phyloP scores from a whole-genome alignment of 2,888 invertebrate genomes.

The Gandaritis pyraliata region DNA sequence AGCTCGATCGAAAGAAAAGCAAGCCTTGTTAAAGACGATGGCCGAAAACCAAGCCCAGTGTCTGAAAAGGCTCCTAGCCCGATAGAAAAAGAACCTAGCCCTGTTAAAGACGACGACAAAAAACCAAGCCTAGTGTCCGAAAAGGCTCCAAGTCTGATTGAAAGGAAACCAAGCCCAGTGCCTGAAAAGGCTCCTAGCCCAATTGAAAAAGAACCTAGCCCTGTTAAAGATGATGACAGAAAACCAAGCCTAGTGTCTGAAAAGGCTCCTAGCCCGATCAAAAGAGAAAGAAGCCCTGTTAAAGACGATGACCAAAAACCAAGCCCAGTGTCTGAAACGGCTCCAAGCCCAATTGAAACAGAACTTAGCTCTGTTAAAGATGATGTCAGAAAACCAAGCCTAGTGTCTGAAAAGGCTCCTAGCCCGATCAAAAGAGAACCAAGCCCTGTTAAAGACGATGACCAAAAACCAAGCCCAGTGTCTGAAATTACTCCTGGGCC shows the following conservation, averaged over 20 bases:
- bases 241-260: too few species aligned
- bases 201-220: conserved; percentile 30
- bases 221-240: conserved; percentile 4
- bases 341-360: conserved; percentile 13
- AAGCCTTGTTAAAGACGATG: conserved; percentile 1
- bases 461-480: conserved; percentile 21
- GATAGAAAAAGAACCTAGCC: not conserved
- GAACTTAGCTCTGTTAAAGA: not conserved
- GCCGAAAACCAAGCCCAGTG: conserved; percentile 5
- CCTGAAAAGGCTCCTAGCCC: conserved; percentile 16
- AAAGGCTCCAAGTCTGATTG: conserved; percentile 8
- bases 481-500: conserved; percentile 12
- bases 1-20: too few species aligned
- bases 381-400: conserved; percentile 1
- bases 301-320: not conserved
- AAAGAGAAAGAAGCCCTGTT: too few species aligned
- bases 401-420: conserved; percentile 1
- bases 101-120: not conserved
- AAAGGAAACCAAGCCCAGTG: conserved; percentile 10
- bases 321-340: conserved; percentile 13
- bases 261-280: too few species aligned
- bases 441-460: not conserved
- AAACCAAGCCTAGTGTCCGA: conserved; percentile 8
- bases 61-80: not conserved
- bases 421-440: conserved; percentile 3